Conservation (phyloP, 2,888 invertebrate species). For the Hypsopygia costalis region DNA sequence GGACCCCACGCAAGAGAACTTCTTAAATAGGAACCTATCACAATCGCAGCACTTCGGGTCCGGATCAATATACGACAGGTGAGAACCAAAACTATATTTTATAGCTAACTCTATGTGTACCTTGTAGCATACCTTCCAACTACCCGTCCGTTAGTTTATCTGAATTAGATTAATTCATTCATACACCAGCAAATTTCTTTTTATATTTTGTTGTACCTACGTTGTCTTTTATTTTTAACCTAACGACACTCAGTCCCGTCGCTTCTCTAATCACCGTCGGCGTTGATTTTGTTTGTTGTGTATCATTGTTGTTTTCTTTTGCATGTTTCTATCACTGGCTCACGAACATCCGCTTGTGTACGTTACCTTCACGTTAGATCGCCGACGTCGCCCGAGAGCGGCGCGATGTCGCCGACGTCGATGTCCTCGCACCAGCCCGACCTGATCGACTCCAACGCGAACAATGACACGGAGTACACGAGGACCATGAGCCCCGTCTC, state of each 20-base stretch:
- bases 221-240: slow-evolving; percentile 37
- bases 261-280: slow-evolving; percentile 55
- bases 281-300: slow-evolving; percentile 49
- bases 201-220: slow-evolving; percentile 21
- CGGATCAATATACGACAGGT: slow-evolving; percentile 92
- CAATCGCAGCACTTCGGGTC: slow-evolving; percentile 87
- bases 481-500: slow-evolving; percentile 62
- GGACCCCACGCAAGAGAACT: slow-evolving; percentile 90
- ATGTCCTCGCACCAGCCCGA: slow-evolving; percentile 52
- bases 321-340: slow-evolving; percentile 78
- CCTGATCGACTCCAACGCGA: slow-evolving; percentile 50
- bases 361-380: slow-evolving; percentile 68
- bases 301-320: slow-evolving; percentile 64
- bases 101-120: slow-evolving; percentile 27
- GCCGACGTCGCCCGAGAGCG: slow-evolving; percentile 61
- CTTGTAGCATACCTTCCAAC: slow-evolving; percentile 31
- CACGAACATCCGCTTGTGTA: slow-evolving; percentile 76
- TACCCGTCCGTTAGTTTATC: slow-evolving; percentile 14
- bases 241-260: slow-evolving; percentile 33
- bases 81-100: slow-evolving; percentile 26
- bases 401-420: slow-evolving; percentile 70
- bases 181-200: slow-evolving; percentile 38
- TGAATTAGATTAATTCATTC: slow-evolving; percentile 26
- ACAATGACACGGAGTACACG: slow-evolving; percentile 55
- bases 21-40: slow-evolving; percentile 87